Conservation (phyloP, 2,888 invertebrate genomes). For the Acanthococcus lagerstroemiae region DNA sequence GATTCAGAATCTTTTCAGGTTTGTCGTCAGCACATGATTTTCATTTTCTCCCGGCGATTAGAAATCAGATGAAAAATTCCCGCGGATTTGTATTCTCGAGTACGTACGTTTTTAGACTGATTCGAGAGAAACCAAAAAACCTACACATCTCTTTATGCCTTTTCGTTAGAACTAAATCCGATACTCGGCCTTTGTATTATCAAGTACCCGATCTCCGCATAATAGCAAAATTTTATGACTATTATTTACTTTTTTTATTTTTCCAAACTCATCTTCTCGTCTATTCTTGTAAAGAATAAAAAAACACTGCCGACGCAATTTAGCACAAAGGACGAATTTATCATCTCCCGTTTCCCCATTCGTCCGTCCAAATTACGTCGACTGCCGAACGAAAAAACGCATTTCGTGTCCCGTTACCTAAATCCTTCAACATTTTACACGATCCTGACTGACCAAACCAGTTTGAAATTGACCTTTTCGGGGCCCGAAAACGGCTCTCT, state of each 20-base stretch:
- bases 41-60: too few species aligned
- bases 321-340: background rate
- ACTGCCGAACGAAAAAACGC: background rate
- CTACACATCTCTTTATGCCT: too few species aligned
- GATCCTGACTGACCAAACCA: constrained; percentile 5
- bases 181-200: too few species aligned
- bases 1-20: too few species aligned
- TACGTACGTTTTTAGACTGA: too few species aligned
- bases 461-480: constrained; percentile 28
- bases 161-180: too few species aligned
- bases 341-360: background rate
- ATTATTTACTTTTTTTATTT: background rate
- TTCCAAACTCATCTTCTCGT: background rate
- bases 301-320: background rate
- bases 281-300: background rate
- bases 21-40: too few species aligned
- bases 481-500: background rate
- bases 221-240: background rate
- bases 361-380: background rate
- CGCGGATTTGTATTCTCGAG: too few species aligned
- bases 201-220: too few species aligned
- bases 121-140: too few species aligned
- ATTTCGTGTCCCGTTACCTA: background rate
- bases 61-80: too few species aligned
- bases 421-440: background rate